Percentiles rank a stretch among this genome's conserved stretches.
Conservation (phyloP, 1,140 invertebrate species). For the Zaprionus inermis region DNA sequence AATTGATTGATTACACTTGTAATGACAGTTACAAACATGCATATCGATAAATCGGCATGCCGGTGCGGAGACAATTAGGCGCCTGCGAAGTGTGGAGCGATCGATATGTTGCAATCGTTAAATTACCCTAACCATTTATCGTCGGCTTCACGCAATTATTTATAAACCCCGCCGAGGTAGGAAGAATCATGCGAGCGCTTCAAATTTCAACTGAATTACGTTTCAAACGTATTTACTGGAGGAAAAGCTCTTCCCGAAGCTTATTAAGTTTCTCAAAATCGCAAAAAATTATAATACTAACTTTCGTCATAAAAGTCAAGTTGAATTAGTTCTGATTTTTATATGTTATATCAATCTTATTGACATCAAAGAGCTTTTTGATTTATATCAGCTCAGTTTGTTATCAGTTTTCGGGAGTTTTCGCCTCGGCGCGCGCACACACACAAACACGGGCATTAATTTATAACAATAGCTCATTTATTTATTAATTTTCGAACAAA, state of each 20-base stretch:
- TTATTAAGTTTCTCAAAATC: background rate
- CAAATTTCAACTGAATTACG: background rate
- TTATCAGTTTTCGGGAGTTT: constrained; percentile 29
- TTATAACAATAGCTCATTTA: constrained; percentile 66
- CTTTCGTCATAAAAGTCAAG: background rate
- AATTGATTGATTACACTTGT: constrained; percentile 18
- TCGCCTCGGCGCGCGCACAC: constrained; percentile 12
- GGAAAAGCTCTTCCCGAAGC: background rate
- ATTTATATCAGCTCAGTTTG: constrained; percentile 18
- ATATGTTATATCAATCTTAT: background rate
- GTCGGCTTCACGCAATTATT: constrained; percentile 1
- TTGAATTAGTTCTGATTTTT: background rate
- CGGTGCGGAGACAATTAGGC: constrained; percentile 29
- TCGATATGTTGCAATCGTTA: constrained; percentile 47
- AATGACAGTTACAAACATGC: constrained; percentile 10
- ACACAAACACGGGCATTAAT: constrained; percentile 31
- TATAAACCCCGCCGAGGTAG: background rate
- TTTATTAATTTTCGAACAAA: constrained; percentile 62
- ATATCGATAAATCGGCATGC: background rate
- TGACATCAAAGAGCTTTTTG: background rate
- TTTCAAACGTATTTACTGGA: background rate
- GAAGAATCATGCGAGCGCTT: background rate
- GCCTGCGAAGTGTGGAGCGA: constrained; percentile 41
- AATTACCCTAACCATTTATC: constrained; percentile 44
- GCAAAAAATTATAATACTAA: background rate